Evolutionary conservation across 2,113 vertebrate genomes (phyloP).

Genomic region (Chroicocephalus ridibundus): DNA sequence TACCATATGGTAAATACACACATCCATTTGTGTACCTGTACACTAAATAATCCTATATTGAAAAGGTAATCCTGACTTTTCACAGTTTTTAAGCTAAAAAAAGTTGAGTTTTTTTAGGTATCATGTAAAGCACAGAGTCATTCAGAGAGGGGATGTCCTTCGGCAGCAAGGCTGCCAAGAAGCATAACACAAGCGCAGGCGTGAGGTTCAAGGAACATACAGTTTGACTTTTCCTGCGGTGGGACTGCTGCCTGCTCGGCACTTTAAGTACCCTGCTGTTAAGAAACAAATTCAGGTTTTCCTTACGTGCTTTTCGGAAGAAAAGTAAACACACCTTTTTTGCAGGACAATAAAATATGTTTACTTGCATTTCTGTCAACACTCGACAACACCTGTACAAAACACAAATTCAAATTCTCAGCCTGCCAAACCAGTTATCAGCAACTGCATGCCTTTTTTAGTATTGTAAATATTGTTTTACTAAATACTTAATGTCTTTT

Average conservation of each 20-base stretch:
- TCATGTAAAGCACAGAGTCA: neutral
- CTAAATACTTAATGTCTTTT: neutral
- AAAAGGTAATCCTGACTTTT: neutral
- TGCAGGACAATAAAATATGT: neutral
- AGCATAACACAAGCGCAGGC: neutral
- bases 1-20: neutral
- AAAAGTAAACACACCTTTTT: neutral
- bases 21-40: neutral
- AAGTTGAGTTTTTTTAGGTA: neutral
- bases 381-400: neutral
- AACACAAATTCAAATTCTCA: neutral
- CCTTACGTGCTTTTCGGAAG: neutral
- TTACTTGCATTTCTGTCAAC: neutral
- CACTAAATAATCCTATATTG: neutral
- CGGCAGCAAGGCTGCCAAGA: neutral
- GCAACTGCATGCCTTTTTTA: neutral
- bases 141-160: neutral
- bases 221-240: neutral
- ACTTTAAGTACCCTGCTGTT: neutral
- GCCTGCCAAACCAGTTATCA: neutral
- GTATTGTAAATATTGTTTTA: neutral
- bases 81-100: neutral
- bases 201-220: neutral
- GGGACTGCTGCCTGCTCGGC: neutral
- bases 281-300: slow-evolving; percentile 33